phyloP scores from a whole-genome alignment of 2,113 vertebrate species.

The Eidolon helvum region DNA sequence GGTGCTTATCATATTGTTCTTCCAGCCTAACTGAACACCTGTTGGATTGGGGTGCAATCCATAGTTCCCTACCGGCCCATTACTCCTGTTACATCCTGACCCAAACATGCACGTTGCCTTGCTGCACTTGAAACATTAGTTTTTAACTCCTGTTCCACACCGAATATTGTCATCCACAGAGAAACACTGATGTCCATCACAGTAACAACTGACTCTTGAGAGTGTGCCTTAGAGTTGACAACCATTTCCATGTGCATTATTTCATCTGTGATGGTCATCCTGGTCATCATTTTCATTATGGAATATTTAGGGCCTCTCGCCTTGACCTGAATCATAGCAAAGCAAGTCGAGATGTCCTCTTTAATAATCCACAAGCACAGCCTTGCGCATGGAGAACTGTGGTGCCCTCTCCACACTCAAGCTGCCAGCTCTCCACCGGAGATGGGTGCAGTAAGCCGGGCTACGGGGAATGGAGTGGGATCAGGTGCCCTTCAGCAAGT shows the following conservation, averaged over 20 bases:
- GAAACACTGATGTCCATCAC: not conserved
- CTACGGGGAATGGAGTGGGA: constrained; percentile 21
- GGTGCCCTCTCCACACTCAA: not conserved
- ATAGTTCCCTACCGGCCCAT: not conserved
- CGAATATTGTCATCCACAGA: not conserved
- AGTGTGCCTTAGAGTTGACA: not conserved
- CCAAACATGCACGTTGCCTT: not conserved
- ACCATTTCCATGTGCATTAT: not conserved
- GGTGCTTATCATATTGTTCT: no score
- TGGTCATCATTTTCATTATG: not conserved
- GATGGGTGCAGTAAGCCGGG: not conserved
- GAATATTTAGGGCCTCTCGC: not conserved
- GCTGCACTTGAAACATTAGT: not conserved
- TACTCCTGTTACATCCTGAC: not conserved
- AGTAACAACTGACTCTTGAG: not conserved
- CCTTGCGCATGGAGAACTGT: not conserved
- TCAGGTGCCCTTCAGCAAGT: constrained; percentile 54
- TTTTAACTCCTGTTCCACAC: not conserved
- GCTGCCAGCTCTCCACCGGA: constrained; percentile 7
- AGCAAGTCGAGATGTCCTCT: not conserved
- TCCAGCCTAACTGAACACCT: no score
- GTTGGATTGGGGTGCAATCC: not conserved
- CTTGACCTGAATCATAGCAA: not conserved
- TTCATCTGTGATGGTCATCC: not conserved
- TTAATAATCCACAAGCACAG: not conserved